Conservation (phyloP, 2,113 vertebrate genomes). For the Cololabis saira region DNA sequence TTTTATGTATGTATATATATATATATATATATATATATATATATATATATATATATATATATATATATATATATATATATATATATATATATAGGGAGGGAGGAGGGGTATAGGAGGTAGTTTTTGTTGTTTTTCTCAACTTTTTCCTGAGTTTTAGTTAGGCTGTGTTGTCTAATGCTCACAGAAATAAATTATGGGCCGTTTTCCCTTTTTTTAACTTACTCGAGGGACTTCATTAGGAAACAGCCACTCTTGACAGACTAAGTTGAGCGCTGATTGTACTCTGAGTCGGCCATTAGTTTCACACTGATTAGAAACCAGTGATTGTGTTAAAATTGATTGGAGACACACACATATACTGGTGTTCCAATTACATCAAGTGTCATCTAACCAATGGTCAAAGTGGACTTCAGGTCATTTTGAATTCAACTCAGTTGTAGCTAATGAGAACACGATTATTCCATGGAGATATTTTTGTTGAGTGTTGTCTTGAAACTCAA, state of each 20-base stretch:
- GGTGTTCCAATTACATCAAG: conserved; percentile 60
- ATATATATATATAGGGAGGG: too few relatives aligned
- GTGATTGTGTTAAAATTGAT: conserved; percentile 65
- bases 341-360: conserved; percentile 42
- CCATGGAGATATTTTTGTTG: conserved; percentile 27
- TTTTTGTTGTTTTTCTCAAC: too few relatives aligned
- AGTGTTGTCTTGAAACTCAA: conserved; percentile 34
- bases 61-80: too few relatives aligned
- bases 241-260: conserved; percentile 50
- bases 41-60: too few relatives aligned
- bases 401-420: conserved; percentile 43
- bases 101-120: too few relatives aligned
- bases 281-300: conserved; percentile 66
- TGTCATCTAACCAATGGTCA: conserved; percentile 41
- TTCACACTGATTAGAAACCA: conserved; percentile 68
- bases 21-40: too few relatives aligned
- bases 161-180: not conserved
- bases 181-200: conserved; percentile 2
- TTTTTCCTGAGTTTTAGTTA: not conserved
- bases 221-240: conserved; percentile 60
- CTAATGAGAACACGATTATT: conserved; percentile 45
- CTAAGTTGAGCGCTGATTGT: conserved; percentile 66
- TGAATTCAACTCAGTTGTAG: conserved; percentile 45
- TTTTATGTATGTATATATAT: too few relatives aligned
- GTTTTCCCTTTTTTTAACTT: conserved; percentile 14